Evolutionary conservation across 2,113 vertebrate species (phyloP).

Genomic region (Sapayoa aenigma): DNA sequence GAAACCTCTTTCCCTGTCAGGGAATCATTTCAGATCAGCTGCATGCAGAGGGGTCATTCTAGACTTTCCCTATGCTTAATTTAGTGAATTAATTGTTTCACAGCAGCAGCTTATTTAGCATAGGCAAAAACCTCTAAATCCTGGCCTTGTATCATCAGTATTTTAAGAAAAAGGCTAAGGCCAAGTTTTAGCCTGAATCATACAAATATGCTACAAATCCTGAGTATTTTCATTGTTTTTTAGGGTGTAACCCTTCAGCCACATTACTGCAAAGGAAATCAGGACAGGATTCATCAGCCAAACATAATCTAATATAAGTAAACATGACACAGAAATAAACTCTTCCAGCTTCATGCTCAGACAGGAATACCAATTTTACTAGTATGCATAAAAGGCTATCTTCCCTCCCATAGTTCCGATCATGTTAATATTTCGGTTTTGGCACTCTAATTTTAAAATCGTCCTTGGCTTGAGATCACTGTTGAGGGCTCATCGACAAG

Average conservation of each 20-base stretch:
- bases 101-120: neutral
- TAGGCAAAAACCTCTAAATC: neutral
- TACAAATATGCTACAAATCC: neutral
- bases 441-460: neutral
- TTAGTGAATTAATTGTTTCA: neutral
- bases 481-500: neutral
- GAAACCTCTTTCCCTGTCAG: neutral
- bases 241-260: constrained; percentile 25
- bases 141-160: neutral
- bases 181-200: neutral
- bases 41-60: neutral
- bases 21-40: neutral
- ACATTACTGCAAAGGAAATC: neutral
- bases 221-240: neutral
- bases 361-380: neutral
- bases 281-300: neutral
- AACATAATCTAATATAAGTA: neutral
- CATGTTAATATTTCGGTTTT: neutral
- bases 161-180: neutral
- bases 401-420: neutral
- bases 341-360: neutral
- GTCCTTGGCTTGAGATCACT: neutral
- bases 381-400: neutral
- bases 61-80: neutral
- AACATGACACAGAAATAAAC: constrained; percentile 20